Percentiles rank a stretch among this genome's conserved stretches.
Conservation (phyloP, 1,140 invertebrate genomes). For the Leptopilina boulardi region DNA sequence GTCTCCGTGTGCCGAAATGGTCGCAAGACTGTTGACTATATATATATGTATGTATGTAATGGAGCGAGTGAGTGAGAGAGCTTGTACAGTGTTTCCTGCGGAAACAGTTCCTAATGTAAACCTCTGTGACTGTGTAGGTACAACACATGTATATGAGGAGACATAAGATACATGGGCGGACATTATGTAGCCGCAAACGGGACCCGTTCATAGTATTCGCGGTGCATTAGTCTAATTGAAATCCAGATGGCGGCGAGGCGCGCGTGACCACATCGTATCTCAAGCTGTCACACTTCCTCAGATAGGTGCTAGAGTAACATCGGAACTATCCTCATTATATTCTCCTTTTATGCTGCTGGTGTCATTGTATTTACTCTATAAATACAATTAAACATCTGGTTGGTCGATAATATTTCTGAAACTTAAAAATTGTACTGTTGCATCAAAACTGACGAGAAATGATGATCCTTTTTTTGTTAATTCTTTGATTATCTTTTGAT, state of each 20-base stretch:
- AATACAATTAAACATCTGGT: not conserved
- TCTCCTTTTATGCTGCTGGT: not conserved
- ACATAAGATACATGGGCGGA: conserved; percentile 49
- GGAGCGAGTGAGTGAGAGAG: not conserved
- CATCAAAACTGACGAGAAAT: too few species aligned
- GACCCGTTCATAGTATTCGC: conserved; percentile 55
- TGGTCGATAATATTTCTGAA: not conserved
- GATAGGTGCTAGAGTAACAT: conserved; percentile 35
- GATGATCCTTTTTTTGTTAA: too few species aligned
- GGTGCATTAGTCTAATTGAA: conserved; percentile 62
- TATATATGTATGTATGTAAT: not conserved
- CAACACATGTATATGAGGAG: not conserved
- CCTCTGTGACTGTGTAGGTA: not conserved
- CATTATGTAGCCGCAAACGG: conserved; percentile 48
- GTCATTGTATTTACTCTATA: not conserved
- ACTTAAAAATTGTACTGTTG: too few species aligned
- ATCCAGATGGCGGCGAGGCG: conserved; percentile 51
- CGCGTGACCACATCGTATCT: conserved; percentile 50
- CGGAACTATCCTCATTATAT: conserved; percentile 6
- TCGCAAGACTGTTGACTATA: not conserved
- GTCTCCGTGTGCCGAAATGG: conserved; percentile 21
- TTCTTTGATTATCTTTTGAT: too few species aligned
- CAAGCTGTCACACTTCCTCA: conserved; percentile 51
- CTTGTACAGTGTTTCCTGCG: conserved; percentile 22
- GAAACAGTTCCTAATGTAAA: conserved; percentile 21